Base-by-base conservation (phyloP, 2,797 vertebrate genomes). In the Molossus alvarezi region DNA sequence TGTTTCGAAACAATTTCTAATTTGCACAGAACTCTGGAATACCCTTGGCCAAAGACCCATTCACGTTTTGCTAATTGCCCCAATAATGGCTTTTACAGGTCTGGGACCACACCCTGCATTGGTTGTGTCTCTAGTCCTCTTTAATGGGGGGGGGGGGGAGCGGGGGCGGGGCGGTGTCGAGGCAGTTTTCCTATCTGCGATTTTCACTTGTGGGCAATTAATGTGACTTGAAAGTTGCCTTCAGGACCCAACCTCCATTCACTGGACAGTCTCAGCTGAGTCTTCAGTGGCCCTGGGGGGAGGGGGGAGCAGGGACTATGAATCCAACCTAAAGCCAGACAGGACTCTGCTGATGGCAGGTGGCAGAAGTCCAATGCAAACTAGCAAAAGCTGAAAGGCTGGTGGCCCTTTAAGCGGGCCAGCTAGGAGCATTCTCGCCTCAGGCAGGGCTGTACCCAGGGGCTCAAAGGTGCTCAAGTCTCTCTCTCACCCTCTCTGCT, bases 1-100 rank as follows among this genome's bases (percentile, higher is more conserved):
- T 84, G 71, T 76, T 77, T 69, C 48, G 13, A 91, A 80, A 88
- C 25, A 65, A 64, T 82, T 88, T 77, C 48, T 89, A 45, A 62
- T 3, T 33, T 51, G 55, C 45, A 64, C 29, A 13, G 25, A 51
- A 17, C 57, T 73, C 90, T 20, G 27, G 55, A 58, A 27, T n/a
- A 67, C 48, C 33, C 55, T 51, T 58, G 79, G 77, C 75, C 41
- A 53, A 41, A 86, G 41, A 62, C n/a, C 48, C n/a, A 23, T 51
- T 51, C 3, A 27, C 2, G 9, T 58, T 81, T 81, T 82, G 55
- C 45, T 37, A 37, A 25, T 10, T 84, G 64, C 14, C 55, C 9
- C 69, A 7, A 33, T 21, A 15, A 58, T 5, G 25, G 33, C 48
- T 25, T 41, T 48, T 45, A 62, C 3, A 5, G 9, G 71, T 11